phyloP scores from a whole-genome alignment of 1,140 invertebrate genomes.

The Lerema accius region DNA sequence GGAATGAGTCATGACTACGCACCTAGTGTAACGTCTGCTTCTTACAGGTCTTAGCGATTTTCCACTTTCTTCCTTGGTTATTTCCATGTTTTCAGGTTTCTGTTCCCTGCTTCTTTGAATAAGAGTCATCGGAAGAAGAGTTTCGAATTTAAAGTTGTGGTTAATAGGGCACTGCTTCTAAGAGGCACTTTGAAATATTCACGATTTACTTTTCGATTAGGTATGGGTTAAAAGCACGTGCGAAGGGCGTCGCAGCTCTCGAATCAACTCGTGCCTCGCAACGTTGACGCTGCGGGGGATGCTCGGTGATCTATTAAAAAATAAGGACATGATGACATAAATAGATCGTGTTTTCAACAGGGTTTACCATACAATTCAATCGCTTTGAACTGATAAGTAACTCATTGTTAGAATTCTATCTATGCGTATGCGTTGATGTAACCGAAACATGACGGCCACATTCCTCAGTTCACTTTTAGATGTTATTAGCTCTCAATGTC shows the following conservation, averaged over 20 bases:
- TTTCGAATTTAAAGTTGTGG: not conserved
- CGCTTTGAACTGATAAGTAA: conserved; percentile 53
- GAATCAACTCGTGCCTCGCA: conserved; percentile 69
- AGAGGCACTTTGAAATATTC: conserved; percentile 18
- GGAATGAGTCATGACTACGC: conserved; percentile 71
- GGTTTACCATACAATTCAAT: conserved; percentile 55
- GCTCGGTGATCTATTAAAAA: conserved; percentile 80
- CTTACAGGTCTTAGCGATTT: conserved; percentile 82
- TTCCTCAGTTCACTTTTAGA: conserved; percentile 71
- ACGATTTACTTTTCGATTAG: conserved; percentile 2
- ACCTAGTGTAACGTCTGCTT: conserved; percentile 84
- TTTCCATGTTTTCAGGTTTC: conserved; percentile 60
- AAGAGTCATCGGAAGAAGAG: conserved; percentile 62
- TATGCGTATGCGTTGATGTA: conserved; percentile 79
- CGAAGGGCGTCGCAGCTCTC: conserved; percentile 63
- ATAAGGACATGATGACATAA: conserved; percentile 81
- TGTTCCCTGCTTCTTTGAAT: conserved; percentile 58
- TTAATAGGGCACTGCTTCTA: conserved; percentile 12
- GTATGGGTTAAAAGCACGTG: conserved; percentile 61
- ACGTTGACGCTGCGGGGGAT: conserved; percentile 74
- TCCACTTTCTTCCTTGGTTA: conserved; percentile 58
- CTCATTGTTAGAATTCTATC: conserved; percentile 52
- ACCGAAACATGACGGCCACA: conserved; percentile 81
- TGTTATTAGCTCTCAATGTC: conserved; percentile 60
- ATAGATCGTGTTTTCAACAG: conserved; percentile 73